These are phyloP conservation scores for Macrochelys suwanniensis DNA, from an alignment of 2,797 vertebrate species.

Conservation along the genomic window DNA sequence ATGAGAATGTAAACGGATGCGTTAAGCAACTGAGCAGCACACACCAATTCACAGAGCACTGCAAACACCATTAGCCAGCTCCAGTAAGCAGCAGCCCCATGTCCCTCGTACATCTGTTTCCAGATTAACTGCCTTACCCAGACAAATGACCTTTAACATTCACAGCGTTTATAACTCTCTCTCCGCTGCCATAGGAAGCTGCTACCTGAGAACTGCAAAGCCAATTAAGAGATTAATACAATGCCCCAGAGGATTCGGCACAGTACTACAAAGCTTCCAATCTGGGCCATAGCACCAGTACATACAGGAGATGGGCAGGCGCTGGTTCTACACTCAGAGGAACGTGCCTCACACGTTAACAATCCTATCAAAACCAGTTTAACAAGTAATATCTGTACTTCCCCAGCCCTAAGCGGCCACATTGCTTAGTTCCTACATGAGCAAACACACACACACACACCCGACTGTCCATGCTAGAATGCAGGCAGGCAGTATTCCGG, in stretches of 20 bases:
- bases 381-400: not conserved
- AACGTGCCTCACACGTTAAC: too few relatives aligned
- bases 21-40: not conserved
- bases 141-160: not conserved
- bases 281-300: not conserved
- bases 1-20: not conserved
- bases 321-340: rapidly evolving
- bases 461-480: not conserved
- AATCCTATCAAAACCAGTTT: not conserved
- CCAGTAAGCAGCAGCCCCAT: rapidly evolving
- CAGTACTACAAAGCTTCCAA: not conserved
- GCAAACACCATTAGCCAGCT: not conserved
- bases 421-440: not conserved
- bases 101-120: not conserved
- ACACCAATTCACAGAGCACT: rapidly evolving
- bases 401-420: not conserved
- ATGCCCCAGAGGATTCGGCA: not conserved
- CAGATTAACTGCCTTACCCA: not conserved
- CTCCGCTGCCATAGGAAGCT: not conserved
- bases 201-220: not conserved
- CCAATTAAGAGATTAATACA: slow-evolving; percentile 30
- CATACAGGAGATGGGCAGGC: not conserved
- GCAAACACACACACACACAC: too few relatives aligned
- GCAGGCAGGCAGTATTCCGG: rapidly evolving
- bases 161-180: not conserved